Evolutionary conservation across 2,113 vertebrate species (phyloP), one percentile per base, ranked within the genome.

Genomic region (Epinephelus moara): DNA sequence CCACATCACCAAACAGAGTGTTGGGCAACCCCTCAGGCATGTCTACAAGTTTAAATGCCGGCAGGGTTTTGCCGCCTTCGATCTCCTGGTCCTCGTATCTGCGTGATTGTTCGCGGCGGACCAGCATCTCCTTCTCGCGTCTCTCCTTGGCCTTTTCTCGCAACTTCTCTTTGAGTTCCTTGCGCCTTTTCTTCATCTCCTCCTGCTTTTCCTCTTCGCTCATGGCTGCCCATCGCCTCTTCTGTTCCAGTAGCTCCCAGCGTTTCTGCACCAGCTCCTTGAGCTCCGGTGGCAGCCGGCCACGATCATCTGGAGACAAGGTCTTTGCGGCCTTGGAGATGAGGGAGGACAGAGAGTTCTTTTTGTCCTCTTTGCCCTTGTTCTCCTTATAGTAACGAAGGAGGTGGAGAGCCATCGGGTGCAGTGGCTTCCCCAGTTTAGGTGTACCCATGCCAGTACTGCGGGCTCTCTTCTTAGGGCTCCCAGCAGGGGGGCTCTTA

Each of bases 11-110:
- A 67, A 99, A 99, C 27, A 99, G 96, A 0, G 97, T 94, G 75
- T 99, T 99, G 72, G 98, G 98, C 80, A 99, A 90, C 1, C 98
- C 98, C 81, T 99, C 98, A 0, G 98, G 98, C 84, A 97, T 99
- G 91, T 99, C 98, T 30, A 98, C 97, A 33, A 99, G 94, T 63
- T 96, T 96, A 88, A 99, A 99, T 0, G 93, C 14, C 0, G 98
- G 98, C 77, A 99, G 81, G 11, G 37, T 86, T 78, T 95, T 97
- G 60, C 97, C 98, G 6, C 96, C 97, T 42, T 93, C 83, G 2
- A 99, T 94, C 74, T 98, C 97, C 83, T 98, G 97, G 94, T 99
- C 98, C 89, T 99, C 98, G 0, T 94, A 99, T 53, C 98, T 93
- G 47, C 96, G 97, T 5, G 97, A 97, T 59, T 97, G 97, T 83